Percentiles rank a stretch among this genome's conserved stretches.
These are phyloP conservation scores for Venusia cambrica DNA, from an alignment of 2,888 invertebrate genomes.

Conservation along the genomic window DNA sequence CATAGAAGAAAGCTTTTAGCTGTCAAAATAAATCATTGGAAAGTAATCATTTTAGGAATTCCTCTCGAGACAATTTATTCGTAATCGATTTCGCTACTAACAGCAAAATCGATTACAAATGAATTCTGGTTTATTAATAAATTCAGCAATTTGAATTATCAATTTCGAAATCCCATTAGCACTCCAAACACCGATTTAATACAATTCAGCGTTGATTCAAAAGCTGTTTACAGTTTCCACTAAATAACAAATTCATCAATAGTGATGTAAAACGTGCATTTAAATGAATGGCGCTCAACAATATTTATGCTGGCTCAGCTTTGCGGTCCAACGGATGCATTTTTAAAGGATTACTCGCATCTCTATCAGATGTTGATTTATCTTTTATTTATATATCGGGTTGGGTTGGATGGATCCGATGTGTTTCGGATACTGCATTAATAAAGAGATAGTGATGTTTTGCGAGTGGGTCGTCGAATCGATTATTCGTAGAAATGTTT, in stretches of 20 bases:
- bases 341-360: slow-evolving; percentile 32
- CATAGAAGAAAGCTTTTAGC: no score
- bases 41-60: no score
- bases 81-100: no score
- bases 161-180: slow-evolving; percentile 7
- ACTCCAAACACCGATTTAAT: slow-evolving; percentile 8
- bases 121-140: no score
- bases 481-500: slow-evolving; percentile 16
- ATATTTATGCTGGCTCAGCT: slow-evolving; percentile 43
- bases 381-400: slow-evolving; percentile 28
- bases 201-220: slow-evolving; percentile 4
- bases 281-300: slow-evolving; percentile 23
- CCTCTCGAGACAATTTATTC: no score
- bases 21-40: no score
- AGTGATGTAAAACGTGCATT: slow-evolving; percentile 12
- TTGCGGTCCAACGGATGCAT: slow-evolving; percentile 33
- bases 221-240: slow-evolving; percentile 5
- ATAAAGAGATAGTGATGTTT: slow-evolving; percentile 20
- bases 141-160: slow-evolving; percentile 2
- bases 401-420: slow-evolving; percentile 21
- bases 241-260: slow-evolving; percentile 14
- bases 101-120: no score
- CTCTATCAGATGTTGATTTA: slow-evolving; percentile 24
- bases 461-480: slow-evolving; percentile 16
- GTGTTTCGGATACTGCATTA: slow-evolving; percentile 25